Percentiles rank a stretch among this genome's conserved stretches.
These are phyloP conservation scores for Spilogale gracilis DNA, from an alignment of 2,113 vertebrate species.

Conservation along the genomic window DNA sequence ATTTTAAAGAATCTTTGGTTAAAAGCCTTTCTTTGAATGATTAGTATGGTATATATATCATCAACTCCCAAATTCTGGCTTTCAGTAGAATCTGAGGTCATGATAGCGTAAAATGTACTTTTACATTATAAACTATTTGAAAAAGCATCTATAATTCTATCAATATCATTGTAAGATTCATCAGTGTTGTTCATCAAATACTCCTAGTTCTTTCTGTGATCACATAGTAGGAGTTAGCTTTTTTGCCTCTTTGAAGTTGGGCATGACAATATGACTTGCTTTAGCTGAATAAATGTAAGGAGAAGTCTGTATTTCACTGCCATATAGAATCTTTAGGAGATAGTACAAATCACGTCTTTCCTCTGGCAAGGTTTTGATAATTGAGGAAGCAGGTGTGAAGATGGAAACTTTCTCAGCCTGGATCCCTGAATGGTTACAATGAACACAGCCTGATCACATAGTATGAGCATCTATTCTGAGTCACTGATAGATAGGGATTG, in stretches of 20 bases:
- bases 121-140: background rate
- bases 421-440: background rate
- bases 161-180: background rate
- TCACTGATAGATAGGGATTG: background rate
- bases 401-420: background rate
- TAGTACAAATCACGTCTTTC: background rate
- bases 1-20: background rate
- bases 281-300: background rate
- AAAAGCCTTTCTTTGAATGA: slow-evolving; percentile 9
- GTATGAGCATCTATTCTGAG: background rate
- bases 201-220: background rate
- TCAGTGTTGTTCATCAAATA: background rate
- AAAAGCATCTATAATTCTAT: background rate
- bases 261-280: background rate
- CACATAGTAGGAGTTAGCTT: background rate
- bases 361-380: background rate
- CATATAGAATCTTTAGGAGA: background rate
- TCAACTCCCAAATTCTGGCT: background rate
- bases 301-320: background rate
- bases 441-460: background rate
- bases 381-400: background rate
- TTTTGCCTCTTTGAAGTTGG: background rate
- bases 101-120: background rate
- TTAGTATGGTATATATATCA: background rate
- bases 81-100: background rate